Base-by-base conservation (phyloP, 2,888 invertebrate genomes). In the Lordiphosa fenestrarum region DNA sequence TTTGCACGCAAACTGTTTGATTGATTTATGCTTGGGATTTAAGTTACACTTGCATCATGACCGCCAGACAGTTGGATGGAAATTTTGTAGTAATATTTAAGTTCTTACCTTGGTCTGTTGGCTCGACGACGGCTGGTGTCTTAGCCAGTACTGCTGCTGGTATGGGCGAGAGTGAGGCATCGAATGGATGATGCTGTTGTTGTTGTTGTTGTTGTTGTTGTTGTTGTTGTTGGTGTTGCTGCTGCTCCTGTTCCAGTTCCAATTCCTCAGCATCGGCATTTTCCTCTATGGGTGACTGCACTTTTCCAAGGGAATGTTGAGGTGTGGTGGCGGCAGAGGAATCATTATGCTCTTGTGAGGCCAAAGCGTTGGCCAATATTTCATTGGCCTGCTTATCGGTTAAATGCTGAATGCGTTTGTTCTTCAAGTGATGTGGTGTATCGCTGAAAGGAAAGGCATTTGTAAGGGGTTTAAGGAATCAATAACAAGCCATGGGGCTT, bases 391-490 rank as follows among this genome's bases (percentile, higher is more conserved):
- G 93, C 89, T 94, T 94, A 86, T 94, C 94, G 69, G 92, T 90
- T 69, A 91, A 89, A 64, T 91, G 89, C 88, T 94, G 93, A 83
- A 98, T 95, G 87, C 98, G 94, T 90, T 98, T 98, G 91, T 98
- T 98, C 93, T 99, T 99, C 88, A 98, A 93, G 90, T 99, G 98
- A 92, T 99, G 99, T 47, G 99, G 99, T 19, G 99, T 99, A 91
- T 99, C 99, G 85, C 99, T 94, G 63, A 95, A 93, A 88, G 15
- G 6, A 6, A 64, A 97, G n/a, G 4, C 7, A 53, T 3, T 6
- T 25, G 9, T 2, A 7, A 7, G 6, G 7, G 7, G 7, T 6
- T 13, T 12, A 33, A 42, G 4, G 25, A 23, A 0, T 6, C 9
- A 19, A 15, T 2, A 5, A 23, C 1, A 12, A 30, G 0, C 37